Base-by-base conservation (phyloP, 2,888 invertebrate species). In the Apodemia zela region DNA sequence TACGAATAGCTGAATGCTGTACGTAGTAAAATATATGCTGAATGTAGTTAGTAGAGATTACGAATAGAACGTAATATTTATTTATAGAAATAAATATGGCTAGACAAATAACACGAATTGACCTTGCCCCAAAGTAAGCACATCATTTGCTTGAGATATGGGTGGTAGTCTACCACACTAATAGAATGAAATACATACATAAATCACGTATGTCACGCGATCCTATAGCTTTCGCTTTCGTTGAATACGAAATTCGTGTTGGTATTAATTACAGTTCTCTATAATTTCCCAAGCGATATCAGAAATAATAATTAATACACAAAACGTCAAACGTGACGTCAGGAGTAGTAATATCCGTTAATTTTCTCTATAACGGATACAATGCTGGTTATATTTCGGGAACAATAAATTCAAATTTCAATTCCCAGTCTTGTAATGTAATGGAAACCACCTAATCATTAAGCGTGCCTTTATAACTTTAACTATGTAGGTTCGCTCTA, bases 331-430 rank as follows among this genome's bases (percentile, higher is more conserved):
- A 69, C 67, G 64, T 66, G 64, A 35, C 66, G 68, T 71, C 72
- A 71, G 72, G 72, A 76, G 72, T 71, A 60, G 69, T 65, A 72
- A 72, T 74, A 67, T 69, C 72, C 74, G 73, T 78, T 76, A 73
- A 78, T 70, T 69, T 67, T 66, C 64, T 64, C 67, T 59, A 58
- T 67, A 21, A 21, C 4, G 17, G 51, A 21, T 51, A 51, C 51
- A 51, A 51, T 51, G 35, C 18, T 15, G 35, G 57, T 17, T 61
- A n/a, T 18, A 58, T 62, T 38, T 21, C 33, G 49, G n/a, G 59
- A 59, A 61, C 47, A 51, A 25, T 51, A 17, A 57, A 54, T 54
- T 62, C 38, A 21, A 49, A 62, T 57, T 57, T 57, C 54, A 57
- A 62, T 62, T 62, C 21, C 54, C 21, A 25, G 54, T 21, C 54